Conservation (phyloP, 2,797 vertebrate genomes). For the Echiichthys vipera region DNA sequence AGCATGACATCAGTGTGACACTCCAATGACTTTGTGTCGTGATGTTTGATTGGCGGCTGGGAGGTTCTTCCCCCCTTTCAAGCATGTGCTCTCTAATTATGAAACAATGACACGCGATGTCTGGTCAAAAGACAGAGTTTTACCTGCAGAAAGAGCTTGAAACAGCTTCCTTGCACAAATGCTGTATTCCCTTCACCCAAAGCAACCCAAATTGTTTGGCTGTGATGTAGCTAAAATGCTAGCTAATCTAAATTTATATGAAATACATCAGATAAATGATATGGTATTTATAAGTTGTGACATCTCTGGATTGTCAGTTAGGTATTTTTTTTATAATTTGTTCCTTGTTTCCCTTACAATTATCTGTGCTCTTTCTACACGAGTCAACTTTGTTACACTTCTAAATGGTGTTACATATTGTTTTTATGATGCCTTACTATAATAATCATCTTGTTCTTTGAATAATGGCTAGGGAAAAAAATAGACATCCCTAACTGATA, state of each 20-base stretch:
- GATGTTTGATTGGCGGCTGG: conserved; percentile 70
- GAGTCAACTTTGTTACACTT: neutral
- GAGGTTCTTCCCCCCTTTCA: conserved; percentile 50
- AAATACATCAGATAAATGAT: neutral
- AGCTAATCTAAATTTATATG: neutral
- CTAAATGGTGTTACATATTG: neutral
- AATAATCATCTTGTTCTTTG: neutral
- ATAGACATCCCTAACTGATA: neutral
- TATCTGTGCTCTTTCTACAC: neutral
- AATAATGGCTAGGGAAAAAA: neutral
- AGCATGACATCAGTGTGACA: conserved; percentile 74
- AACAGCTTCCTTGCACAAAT: conserved; percentile 1
- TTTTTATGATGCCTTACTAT: neutral
- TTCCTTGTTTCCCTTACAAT: neutral
- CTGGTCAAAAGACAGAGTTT: conserved; percentile 44
- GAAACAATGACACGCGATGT: conserved; percentile 69
- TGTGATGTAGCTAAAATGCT: rapidly evolving
- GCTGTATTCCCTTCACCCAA: neutral
- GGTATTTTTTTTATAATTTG: neutral
- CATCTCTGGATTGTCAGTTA: neutral
- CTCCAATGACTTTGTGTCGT: conserved; percentile 81
- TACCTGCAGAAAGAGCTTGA: neutral
- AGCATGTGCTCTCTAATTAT: conserved; percentile 76
- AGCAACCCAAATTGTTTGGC: neutral
- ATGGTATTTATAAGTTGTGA: neutral